phyloP scores from a whole-genome alignment of 2,113 vertebrate genomes.

The Isurus oxyrinchus region DNA sequence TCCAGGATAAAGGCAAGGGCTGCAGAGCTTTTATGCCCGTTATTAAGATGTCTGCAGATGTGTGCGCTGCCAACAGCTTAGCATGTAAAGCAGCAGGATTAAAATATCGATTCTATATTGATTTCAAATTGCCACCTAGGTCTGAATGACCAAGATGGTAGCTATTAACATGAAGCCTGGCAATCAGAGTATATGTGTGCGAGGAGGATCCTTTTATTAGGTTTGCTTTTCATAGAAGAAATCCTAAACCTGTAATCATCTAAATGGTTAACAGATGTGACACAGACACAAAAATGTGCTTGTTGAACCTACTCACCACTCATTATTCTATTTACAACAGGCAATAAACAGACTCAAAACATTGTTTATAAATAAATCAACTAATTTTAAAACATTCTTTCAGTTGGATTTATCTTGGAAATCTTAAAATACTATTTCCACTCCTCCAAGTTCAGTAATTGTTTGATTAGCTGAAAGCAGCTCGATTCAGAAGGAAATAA shows the following conservation, averaged over 20 bases:
- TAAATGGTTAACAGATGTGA: constrained; percentile 33
- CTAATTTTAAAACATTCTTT: constrained; percentile 15
- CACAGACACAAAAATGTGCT: constrained; percentile 31
- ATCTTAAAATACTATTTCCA: constrained; percentile 26
- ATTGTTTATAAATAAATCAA: constrained; percentile 34
- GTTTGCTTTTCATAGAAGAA: constrained; percentile 28
- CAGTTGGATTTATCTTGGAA: background rate
- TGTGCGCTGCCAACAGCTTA: background rate
- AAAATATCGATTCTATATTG: constrained; percentile 31
- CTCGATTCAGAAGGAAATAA: background rate
- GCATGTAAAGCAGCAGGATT: background rate
- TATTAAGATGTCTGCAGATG: background rate
- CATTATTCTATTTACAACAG: constrained; percentile 32
- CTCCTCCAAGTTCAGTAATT: constrained; percentile 20
- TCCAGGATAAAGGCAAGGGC: background rate
- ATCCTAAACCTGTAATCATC: constrained; percentile 30
- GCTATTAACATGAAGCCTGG: background rate
- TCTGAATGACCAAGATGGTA: constrained; percentile 17
- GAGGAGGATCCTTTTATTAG: constrained; percentile 15
- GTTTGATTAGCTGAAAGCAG: constrained; percentile 8
- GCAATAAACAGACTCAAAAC: constrained; percentile 36
- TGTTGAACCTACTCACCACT: constrained; percentile 33
- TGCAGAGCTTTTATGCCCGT: background rate
- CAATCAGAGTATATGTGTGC: background rate
- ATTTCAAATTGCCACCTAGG: background rate